These are phyloP conservation scores for Panagrolaimus sp. DNA, from an alignment of 1,140 invertebrate genomes.

Conservation along the genomic window DNA sequence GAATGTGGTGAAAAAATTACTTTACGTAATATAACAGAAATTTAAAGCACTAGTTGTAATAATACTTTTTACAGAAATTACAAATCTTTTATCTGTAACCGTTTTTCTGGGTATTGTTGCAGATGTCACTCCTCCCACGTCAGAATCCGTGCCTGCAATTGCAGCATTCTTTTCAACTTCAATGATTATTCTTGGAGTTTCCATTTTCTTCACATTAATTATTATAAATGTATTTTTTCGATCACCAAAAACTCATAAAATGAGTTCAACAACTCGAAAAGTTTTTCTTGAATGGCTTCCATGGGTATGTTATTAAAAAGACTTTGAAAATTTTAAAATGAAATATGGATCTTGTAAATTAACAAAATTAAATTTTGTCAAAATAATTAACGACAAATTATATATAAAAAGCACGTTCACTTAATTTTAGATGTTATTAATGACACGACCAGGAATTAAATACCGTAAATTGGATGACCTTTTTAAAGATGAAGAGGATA, in stretches of 20 bases:
- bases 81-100: slow-evolving; percentile 81
- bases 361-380: too few species aligned
- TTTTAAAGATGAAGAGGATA: background rate
- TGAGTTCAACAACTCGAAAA: slow-evolving; percentile 69
- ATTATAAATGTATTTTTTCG: slow-evolving; percentile 52
- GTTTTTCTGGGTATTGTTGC: slow-evolving; percentile 86
- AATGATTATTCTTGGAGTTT: slow-evolving; percentile 53
- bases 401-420: too few species aligned
- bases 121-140: slow-evolving; percentile 79
- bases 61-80: slow-evolving; percentile 64
- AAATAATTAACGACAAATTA: too few species aligned
- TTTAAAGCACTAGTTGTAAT: background rate
- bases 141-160: slow-evolving; percentile 77
- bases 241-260: slow-evolving; percentile 49
- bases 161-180: slow-evolving; percentile 64
- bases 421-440: slow-evolving; percentile 82
- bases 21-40: slow-evolving; percentile 61
- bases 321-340: too few species aligned
- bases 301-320: too few species aligned
- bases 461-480: slow-evolving; percentile 66
- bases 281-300: slow-evolving; percentile 92
- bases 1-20: slow-evolving; percentile 79
- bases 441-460: slow-evolving; percentile 85
- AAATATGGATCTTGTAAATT: too few species aligned
- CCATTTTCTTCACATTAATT: slow-evolving; percentile 48